Evolutionary conservation across 2,888 invertebrate genomes (phyloP).

Genomic region (Mythimna ferrago): DNA sequence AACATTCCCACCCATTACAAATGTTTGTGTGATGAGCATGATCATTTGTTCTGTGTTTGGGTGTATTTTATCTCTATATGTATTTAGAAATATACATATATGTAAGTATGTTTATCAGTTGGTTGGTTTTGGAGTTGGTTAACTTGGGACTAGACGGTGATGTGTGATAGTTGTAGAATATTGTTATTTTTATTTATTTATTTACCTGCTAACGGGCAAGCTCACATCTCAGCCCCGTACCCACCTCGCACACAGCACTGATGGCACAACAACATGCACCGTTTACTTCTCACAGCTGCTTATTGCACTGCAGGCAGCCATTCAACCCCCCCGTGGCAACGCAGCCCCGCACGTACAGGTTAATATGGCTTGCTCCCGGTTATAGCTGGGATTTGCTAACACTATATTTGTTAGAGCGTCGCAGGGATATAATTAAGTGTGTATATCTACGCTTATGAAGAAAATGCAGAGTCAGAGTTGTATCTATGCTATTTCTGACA

Average conservation of each 20-base stretch:
- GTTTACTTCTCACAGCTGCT: conserved; percentile 30
- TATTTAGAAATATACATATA: too few species aligned
- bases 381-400: conserved; percentile 36
- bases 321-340: conserved; percentile 72
- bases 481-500: background rate
- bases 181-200: too few species aligned
- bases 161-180: too few species aligned
- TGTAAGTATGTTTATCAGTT: too few species aligned
- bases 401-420: conserved; percentile 18
- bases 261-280: conserved; percentile 35
- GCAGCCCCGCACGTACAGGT: conserved; percentile 35
- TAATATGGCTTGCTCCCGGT: conserved; percentile 32
- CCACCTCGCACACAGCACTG: conserved; percentile 16
- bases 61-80: too few species aligned
- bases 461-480: background rate
- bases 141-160: too few species aligned
- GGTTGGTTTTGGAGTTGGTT: too few species aligned
- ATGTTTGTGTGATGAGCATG: too few species aligned
- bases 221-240: conserved; percentile 8
- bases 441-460: background rate
- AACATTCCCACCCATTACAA: too few species aligned
- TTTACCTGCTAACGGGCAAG: background rate
- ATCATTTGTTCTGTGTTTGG: too few species aligned
- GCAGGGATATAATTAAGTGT: conserved; percentile 5
- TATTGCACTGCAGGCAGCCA: conserved; percentile 47